Evolutionary conservation across 2,797 vertebrate species (phyloP), one percentile per base, ranked within the genome.

Genomic region (Neoniphon sammara): DNA sequence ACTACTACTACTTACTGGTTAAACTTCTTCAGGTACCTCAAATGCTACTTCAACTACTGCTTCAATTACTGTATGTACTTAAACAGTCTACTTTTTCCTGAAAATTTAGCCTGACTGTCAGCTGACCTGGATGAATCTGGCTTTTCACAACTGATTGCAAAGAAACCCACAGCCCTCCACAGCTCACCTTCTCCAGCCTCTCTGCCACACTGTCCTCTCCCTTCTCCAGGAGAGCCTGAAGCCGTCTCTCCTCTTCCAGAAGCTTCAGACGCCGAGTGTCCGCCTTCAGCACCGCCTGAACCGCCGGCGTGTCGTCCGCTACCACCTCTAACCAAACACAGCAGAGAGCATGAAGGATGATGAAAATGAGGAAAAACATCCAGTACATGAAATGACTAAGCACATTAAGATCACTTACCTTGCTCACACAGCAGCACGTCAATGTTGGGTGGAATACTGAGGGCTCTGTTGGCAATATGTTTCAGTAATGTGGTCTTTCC

Each of bases 401-500:
- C 14, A 73, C 25, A 18, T 18, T 20, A 0, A 14, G 39, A 2
- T 30, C 8, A 55, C 82, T 61, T 80, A 97, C 97, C 97, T 90
- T 98, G 97, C 77, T 98, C 97, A 69, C 97, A 98, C 18, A 98
- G 95, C 79, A 98, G 82, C 53, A 97, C 96, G 0, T 97, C 97
- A 0, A 98, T 98, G 89, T 97, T 97, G 15, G 96, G 96, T 7
- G 97, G 97, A 76, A 98, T 98, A 88, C 95, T 97, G 47, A 98
- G 93, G 14, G 96, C 96, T 73, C 96, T 90, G 86, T 96, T 97
- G 18, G 96, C 95, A 0, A 98, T 98, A 88, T 98, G 97, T 73
- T 98, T 98, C 84, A 98, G 89, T 42, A 98, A 90, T 0, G 97
- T 98, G 15, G 97, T 98, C 85, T 98, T 98, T 82, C 97, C 97